phyloP scores from a whole-genome alignment of 2,797 vertebrate species.

The Peromyscus attwateri region DNA sequence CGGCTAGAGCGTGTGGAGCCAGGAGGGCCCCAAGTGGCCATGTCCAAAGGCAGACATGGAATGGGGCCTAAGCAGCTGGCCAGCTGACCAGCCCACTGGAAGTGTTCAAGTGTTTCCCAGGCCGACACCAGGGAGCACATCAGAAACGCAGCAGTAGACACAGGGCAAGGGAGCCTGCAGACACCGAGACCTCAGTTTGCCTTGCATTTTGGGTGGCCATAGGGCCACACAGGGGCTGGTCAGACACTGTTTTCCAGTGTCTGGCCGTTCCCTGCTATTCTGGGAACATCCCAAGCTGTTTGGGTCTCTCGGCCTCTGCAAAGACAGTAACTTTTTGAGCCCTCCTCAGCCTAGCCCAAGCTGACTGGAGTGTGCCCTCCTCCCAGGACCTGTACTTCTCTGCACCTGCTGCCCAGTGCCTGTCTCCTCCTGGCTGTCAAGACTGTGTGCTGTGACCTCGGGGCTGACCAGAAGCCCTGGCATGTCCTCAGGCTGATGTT shows the following conservation, averaged over 20 bases:
- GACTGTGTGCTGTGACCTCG: background rate
- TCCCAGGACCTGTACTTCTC: background rate
- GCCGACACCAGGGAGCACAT: background rate
- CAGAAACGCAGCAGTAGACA: background rate
- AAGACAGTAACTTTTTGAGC: background rate
- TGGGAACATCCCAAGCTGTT: background rate
- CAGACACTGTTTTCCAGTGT: background rate
- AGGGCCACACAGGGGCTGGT: background rate
- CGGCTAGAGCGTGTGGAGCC: accelerated
- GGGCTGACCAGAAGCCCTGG: background rate
- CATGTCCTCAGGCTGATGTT: background rate
- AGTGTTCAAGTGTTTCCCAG: background rate
- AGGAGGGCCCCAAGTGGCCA: background rate
- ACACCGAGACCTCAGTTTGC: background rate
- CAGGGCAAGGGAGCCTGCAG: background rate
- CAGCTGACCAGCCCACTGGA: background rate
- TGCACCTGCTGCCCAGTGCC: background rate
- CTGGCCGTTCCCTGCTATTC: background rate
- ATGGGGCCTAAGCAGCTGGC: background rate
- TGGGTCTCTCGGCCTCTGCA: background rate
- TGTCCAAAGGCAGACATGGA: background rate
- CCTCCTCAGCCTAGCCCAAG: background rate
- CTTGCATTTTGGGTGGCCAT: background rate
- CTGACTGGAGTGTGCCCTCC: accelerated
- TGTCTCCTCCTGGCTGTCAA: background rate